phyloP scores from a whole-genome alignment of 1,140 invertebrate genomes.

The Coenobita brevimanus region DNA sequence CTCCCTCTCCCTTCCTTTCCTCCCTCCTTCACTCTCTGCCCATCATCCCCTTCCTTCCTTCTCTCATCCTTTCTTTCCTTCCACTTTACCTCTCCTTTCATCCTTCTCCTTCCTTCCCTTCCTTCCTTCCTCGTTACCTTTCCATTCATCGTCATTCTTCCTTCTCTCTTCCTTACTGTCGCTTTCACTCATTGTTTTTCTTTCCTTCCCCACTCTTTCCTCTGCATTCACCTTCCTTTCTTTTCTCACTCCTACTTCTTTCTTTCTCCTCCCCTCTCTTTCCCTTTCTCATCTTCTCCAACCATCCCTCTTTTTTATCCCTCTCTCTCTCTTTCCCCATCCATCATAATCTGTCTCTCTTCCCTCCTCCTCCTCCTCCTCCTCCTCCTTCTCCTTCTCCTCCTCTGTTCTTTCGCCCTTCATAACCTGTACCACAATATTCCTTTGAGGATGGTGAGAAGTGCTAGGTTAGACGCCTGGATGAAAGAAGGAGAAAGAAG shows the following conservation, averaged over 20 bases:
- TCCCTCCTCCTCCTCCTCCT: background rate
- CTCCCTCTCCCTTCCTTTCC: background rate
- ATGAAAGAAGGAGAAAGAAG: too few species aligned
- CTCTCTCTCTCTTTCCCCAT: background rate
- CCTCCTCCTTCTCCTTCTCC: background rate
- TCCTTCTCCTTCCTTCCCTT: background rate
- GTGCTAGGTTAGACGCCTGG: too few species aligned
- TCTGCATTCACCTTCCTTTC: background rate
- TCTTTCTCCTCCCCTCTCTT: background rate
- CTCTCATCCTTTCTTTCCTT: background rate
- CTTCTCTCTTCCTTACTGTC: background rate
- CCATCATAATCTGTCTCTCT: background rate
- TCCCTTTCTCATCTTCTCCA: too few species aligned
- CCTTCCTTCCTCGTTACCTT: background rate
- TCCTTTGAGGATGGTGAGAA: too few species aligned
- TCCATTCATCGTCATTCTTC: background rate
- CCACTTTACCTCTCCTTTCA: background rate
- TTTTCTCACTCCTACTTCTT: background rate
- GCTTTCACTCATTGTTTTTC: background rate
- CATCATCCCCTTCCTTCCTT: background rate
- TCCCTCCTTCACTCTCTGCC: background rate
- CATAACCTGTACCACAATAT: too few species aligned
- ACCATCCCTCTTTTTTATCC: background rate
- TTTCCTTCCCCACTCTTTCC: background rate
- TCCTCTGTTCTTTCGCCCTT: too few species aligned